Conservation (phyloP, 2,888 invertebrate genomes). For the Ecdyonurus torrentis region DNA sequence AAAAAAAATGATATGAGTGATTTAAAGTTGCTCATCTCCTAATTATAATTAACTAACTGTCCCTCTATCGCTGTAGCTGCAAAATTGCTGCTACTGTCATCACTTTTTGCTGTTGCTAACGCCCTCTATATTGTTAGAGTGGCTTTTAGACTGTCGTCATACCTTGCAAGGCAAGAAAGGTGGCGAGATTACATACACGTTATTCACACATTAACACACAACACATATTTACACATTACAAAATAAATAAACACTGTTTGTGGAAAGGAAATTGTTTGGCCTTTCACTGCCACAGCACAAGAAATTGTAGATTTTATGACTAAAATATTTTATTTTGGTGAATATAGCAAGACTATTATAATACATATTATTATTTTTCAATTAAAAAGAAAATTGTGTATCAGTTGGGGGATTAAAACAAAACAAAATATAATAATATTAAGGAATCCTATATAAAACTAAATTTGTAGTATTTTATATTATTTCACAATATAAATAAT, state of each 20-base stretch:
- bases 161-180: not conserved
- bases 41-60: not conserved
- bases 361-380: no score
- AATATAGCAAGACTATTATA: not conserved
- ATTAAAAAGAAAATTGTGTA: no score
- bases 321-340: constrained; percentile 3
- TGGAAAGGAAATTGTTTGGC: constrained; percentile 11
- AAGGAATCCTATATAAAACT: no score
- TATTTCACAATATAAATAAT: no score
- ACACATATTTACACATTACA: not conserved
- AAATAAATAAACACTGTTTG: not conserved
- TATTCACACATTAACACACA: not conserved
- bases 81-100: not conserved
- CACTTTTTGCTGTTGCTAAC: not conserved
- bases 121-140: not conserved
- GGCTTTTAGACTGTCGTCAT: not conserved
- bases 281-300: constrained; percentile 22
- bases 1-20: not conserved
- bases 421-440: no score
- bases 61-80: not conserved
- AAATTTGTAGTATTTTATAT: no score
- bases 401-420: no score
- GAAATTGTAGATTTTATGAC: constrained; percentile 7
- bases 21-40: not conserved
- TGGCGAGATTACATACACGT: not conserved